phyloP scores from a whole-genome alignment of 2,888 invertebrate species.

The Furcula furcula region DNA sequence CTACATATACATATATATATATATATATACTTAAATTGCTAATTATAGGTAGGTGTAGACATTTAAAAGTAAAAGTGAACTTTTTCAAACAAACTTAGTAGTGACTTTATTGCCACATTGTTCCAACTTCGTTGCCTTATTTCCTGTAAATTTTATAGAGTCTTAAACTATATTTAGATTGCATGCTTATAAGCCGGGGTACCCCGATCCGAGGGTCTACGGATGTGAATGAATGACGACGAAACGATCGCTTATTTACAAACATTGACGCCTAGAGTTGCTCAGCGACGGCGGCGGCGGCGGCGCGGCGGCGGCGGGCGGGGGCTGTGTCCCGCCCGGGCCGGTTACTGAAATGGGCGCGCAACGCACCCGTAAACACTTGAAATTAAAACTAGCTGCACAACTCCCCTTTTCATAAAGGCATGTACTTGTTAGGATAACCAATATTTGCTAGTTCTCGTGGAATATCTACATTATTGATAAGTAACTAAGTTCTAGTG shows the following conservation, averaged over 20 bases:
- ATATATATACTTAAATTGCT: no score
- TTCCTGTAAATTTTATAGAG: constrained; percentile 18
- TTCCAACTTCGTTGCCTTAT: constrained; percentile 23
- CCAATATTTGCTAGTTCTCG: neutral
- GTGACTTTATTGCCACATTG: constrained; percentile 1
- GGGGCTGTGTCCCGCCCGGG: no score
- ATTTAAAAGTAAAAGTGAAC: no score
- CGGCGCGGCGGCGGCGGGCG: constrained; percentile 21
- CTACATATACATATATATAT: no score
- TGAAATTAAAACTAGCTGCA: constrained; percentile 57
- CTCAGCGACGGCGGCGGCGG: constrained; percentile 8
- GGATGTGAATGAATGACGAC: constrained; percentile 59
- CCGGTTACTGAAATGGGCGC: constrained; percentile 50
- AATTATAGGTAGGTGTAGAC: no score
- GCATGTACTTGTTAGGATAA: neutral
- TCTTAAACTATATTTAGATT: constrained; percentile 27
- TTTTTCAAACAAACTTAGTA: no score
- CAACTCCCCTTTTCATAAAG: constrained; percentile 28
- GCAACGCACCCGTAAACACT: constrained; percentile 45
- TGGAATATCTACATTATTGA: no score
- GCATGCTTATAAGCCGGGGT: neutral
- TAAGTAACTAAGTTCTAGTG: no score
- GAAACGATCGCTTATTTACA: constrained; percentile 61
- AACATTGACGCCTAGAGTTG: constrained; percentile 62
- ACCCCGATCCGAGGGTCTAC: constrained; percentile 24